Base-by-base conservation (phyloP, 2,888 invertebrate genomes). In the Catocala nupta region DNA sequence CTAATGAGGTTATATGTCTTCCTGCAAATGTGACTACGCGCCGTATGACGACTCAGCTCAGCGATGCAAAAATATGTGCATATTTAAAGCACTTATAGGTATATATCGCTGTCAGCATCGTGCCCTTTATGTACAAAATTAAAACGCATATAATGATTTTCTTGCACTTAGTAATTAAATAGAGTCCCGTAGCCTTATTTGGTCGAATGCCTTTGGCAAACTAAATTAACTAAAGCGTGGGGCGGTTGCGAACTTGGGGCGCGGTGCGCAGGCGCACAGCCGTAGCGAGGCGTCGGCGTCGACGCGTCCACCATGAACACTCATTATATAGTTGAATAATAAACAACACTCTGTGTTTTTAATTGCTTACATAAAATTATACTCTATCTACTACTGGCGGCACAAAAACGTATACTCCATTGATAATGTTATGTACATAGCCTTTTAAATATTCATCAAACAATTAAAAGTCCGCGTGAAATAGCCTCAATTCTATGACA, bases 81-180 rank as follows among this genome's bases (percentile, higher is more conserved):
- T 86, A 82, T 83, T 84, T 81, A 81, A 78, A 66, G 56, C 50
- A 59, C 73, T 68, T 72, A 70, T 71, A 73, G 45, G 25, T 13
- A 42, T 51, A 62, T 66, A 63, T 63, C 13, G 48, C 60, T 66
- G 57, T 65, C 59, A 76, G 70, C 73, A 71, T 69, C 66, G 70
- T 65, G 59, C 51, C 48, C 55, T 68, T 70, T 73, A 65, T 42
- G 68, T 77, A 77, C 73, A 70, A 82, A 85, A 84, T 88, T 87
- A 84, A 88, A 87, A 87, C 75, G 75, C 85, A 80, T 83, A 86
- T 87, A 85, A 88, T 84, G 84, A 87, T 89, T 90, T 88, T 88
- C 88, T 85, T 88, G 84, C 82, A 84, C 85, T 86, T 88, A 78
- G 85, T 89, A 91, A 92, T 92, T 91, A 91, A 91, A 88, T 89